These are phyloP conservation scores for Todus mexicanus DNA, from an alignment of 2,797 vertebrate species.

Conservation along the genomic window DNA sequence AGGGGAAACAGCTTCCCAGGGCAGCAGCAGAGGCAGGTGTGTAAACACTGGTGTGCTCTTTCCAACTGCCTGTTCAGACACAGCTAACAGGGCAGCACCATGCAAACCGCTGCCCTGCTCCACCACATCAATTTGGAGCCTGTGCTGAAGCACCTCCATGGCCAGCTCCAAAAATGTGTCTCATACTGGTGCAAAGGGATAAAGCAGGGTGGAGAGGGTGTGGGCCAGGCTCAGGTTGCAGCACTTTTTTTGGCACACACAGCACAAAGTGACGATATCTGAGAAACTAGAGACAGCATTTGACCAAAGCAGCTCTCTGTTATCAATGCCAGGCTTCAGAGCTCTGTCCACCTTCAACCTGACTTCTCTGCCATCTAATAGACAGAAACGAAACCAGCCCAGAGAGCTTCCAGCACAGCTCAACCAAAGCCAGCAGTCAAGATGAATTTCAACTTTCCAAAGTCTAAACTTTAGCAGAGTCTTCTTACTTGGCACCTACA, in stretches of 20 bases:
- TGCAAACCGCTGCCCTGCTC: background rate
- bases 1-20: background rate
- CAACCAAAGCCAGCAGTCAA: background rate
- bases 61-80: background rate
- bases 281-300: background rate
- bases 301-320: background rate
- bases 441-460: background rate
- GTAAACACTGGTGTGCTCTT: fast-evolving
- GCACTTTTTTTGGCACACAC: background rate
- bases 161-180: background rate
- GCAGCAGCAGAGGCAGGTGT: background rate
- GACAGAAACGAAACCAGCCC: background rate
- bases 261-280: fast-evolving
- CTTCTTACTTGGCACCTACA: background rate
- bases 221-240: background rate
- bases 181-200: background rate
- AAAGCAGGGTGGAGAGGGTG: background rate
- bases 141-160: background rate
- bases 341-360: background rate
- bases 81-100: background rate
- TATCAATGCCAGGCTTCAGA: background rate
- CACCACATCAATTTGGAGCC: fast-evolving
- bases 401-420: background rate
- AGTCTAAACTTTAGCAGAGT: background rate
- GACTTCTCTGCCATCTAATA: background rate